phyloP scores from a whole-genome alignment of 2,888 invertebrate genomes.

The Aquatica leii region DNA sequence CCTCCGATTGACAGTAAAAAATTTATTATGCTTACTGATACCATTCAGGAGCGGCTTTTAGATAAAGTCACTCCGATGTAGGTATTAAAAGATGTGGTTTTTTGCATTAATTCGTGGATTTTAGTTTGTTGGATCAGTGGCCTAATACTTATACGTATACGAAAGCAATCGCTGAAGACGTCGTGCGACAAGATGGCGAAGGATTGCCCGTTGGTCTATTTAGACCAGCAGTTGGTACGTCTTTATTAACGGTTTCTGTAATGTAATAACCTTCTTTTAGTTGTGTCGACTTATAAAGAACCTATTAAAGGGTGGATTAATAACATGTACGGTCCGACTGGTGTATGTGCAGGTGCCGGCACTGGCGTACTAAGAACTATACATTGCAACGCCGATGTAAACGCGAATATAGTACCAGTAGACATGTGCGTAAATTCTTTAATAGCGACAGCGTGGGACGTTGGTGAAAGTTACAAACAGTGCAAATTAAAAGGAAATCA shows the following conservation, averaged over 20 bases:
- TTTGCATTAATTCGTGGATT: neutral
- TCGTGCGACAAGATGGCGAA: slow-evolving; percentile 71
- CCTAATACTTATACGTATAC: slow-evolving; percentile 94
- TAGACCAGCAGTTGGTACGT: slow-evolving; percentile 82
- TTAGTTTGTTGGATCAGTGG: slow-evolving; percentile 66
- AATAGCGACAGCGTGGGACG: slow-evolving; percentile 79
- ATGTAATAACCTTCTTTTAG: slow-evolving; percentile 53
- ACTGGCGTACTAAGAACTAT: slow-evolving; percentile 79
- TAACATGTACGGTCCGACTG: slow-evolving; percentile 90
- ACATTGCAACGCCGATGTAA: slow-evolving; percentile 72
- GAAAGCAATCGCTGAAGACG: slow-evolving; percentile 86
- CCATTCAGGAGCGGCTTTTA: slow-evolving; percentile 62
- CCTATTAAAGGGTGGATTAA: slow-evolving; percentile 88
- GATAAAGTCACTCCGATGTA: slow-evolving; percentile 67
- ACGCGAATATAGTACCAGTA: slow-evolving; percentile 79
- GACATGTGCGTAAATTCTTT: slow-evolving; percentile 86
- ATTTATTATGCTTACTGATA: slow-evolving; percentile 63
- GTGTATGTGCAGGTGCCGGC: slow-evolving; percentile 75
- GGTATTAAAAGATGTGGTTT: slow-evolving; percentile 48
- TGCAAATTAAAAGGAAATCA: slow-evolving; percentile 25
- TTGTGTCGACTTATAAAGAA: slow-evolving; percentile 74
- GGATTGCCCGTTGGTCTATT: slow-evolving; percentile 84
- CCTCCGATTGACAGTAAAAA: slow-evolving; percentile 64
- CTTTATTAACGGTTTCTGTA: neutral
- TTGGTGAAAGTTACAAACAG: slow-evolving; percentile 53